These are phyloP conservation scores for Oncorhynchus keta DNA, from an alignment of 2,113 vertebrate genomes.

Conservation along the genomic window DNA sequence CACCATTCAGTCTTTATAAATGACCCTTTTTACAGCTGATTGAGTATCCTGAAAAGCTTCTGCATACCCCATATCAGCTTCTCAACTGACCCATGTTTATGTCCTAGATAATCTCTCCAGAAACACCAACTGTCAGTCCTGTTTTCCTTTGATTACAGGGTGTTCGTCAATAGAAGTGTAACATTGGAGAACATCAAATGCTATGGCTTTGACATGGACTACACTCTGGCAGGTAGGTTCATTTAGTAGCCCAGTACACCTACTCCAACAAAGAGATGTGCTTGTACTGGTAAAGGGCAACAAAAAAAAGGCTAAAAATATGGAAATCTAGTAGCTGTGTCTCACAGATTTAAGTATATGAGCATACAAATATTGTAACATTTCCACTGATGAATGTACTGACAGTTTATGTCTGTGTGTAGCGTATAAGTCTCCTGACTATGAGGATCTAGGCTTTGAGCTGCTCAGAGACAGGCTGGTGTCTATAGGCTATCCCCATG, in stretches of 20 bases:
- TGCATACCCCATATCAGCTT: too few species aligned
- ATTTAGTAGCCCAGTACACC: background rate
- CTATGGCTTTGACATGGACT: conserved; percentile 89
- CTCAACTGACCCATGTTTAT: too few species aligned
- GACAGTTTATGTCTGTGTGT: background rate
- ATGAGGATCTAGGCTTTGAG: conserved; percentile 77
- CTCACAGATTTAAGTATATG: too few species aligned
- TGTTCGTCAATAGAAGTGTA: conserved; percentile 84
- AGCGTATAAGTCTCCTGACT: conserved; percentile 85
- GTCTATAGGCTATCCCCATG: conserved; percentile 78
- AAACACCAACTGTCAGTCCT: background rate
- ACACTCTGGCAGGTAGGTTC: conserved; percentile 80
- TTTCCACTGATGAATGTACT: too few species aligned
- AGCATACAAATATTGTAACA: too few species aligned
- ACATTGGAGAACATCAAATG: conserved; percentile 81
- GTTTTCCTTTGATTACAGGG: conserved; percentile 62
- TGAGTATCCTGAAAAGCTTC: too few species aligned
- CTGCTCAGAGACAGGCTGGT: conserved; percentile 81
- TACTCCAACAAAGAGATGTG: too few species aligned
- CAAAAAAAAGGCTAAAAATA: too few species aligned
- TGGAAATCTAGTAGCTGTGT: background rate
- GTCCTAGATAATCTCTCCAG: background rate
- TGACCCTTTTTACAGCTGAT: background rate
- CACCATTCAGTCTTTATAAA: background rate
- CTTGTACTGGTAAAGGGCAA: too few species aligned